phyloP scores from a whole-genome alignment of 2,113 vertebrate species.

The Nestor notabilis region DNA sequence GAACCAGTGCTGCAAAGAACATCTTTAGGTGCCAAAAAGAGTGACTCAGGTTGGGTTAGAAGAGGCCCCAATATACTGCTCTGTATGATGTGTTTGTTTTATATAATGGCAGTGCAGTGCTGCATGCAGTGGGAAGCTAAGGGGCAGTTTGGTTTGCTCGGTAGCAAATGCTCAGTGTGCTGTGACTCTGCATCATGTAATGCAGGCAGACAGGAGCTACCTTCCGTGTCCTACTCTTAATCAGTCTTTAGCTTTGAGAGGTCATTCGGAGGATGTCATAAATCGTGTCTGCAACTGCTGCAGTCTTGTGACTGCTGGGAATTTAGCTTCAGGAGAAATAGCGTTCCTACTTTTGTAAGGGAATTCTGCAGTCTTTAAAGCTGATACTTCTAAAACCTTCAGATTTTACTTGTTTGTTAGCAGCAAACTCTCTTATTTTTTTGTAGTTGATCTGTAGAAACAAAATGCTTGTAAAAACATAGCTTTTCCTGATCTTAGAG shows the following conservation, averaged over 20 bases:
- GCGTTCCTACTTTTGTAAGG: background rate
- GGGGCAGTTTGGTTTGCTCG: background rate
- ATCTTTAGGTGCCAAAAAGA: background rate
- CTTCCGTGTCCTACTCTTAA: conserved; percentile 21
- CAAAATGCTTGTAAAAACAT: background rate
- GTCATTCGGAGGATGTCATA: conserved; percentile 60
- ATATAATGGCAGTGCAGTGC: background rate
- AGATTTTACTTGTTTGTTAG: background rate
- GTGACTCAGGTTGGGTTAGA: fast-evolving
- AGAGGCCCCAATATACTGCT: fast-evolving
- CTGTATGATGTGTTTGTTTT: background rate
- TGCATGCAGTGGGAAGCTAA: background rate
- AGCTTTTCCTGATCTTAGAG: background rate
- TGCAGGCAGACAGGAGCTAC: background rate
- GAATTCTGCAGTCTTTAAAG: background rate
- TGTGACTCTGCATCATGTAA: background rate
- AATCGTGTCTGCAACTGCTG: conserved; percentile 60
- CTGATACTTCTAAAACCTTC: background rate
- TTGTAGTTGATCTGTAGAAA: background rate
- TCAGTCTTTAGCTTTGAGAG: conserved; percentile 32
- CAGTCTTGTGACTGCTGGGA: conserved; percentile 67
- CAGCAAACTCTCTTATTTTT: background rate
- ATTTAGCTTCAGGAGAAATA: background rate
- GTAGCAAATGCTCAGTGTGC: background rate
- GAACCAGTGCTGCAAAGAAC: background rate